Evolutionary conservation across 2,113 vertebrate species (phyloP).

Genomic region (Aegithalos caudatus): DNA sequence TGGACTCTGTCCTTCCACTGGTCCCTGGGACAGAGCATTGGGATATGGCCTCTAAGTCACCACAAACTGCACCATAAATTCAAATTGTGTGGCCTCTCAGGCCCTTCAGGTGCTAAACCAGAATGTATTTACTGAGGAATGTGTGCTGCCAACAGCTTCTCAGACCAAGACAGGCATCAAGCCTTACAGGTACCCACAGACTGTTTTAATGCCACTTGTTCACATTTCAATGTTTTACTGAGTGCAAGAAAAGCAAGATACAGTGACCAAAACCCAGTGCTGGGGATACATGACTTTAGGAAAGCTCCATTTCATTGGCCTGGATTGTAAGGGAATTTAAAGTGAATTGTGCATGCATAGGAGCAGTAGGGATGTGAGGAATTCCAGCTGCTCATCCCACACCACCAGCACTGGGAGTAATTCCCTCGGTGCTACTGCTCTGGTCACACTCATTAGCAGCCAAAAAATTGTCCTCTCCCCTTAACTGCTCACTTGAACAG

Average conservation of each 20-base stretch:
- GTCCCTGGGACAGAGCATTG: fast-evolving
- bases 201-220: background rate
- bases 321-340: too few species aligned
- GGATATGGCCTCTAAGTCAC: fast-evolving
- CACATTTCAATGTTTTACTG: fast-evolving
- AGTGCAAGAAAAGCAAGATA: background rate
- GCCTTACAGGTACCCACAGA: background rate
- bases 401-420: fast-evolving
- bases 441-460: background rate
- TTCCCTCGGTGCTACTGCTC: background rate
- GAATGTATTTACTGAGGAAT: background rate
- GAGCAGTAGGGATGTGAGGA: background rate
- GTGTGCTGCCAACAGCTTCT: fast-evolving
- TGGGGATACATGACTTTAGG: too few species aligned
- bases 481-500: background rate
- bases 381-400: background rate
- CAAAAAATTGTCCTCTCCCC: background rate
- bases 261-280: background rate
- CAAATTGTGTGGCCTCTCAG: background rate
- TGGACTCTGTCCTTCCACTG: background rate
- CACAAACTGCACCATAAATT: background rate
- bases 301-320: background rate
- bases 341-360: fast-evolving
- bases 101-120: background rate
- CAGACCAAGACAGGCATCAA: background rate